A percentile compares a stretch with the other conserved stretches of the same genome.
These are phyloP conservation scores for Pseudobourletiella spinata DNA, from an alignment of 1,140 invertebrate species.

Conservation along the genomic window DNA sequence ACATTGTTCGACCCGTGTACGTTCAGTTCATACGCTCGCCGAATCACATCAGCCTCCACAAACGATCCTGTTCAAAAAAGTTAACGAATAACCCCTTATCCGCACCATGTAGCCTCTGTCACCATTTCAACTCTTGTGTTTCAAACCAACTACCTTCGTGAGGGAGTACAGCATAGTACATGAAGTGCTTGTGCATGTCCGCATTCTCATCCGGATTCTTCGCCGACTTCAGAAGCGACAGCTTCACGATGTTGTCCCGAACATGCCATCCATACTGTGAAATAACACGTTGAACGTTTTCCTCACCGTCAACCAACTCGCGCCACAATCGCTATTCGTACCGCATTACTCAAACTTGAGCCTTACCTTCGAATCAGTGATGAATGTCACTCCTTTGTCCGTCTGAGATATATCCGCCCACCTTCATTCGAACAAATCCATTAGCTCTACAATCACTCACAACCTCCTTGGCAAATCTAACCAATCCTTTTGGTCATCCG, in stretches of 20 bases:
- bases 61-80: constrained; percentile 27
- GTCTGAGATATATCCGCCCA: constrained; percentile 49
- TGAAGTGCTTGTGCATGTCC: constrained; percentile 46
- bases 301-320: not conserved
- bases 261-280: constrained; percentile 48
- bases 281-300: not conserved
- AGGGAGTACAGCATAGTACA: constrained; percentile 48
- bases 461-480: not conserved
- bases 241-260: constrained; percentile 42
- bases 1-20: constrained; percentile 25
- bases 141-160: constrained; percentile 47
- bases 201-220: constrained; percentile 47
- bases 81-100: too few species aligned
- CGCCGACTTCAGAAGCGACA: constrained; percentile 46
- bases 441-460: not conserved
- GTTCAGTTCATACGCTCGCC: constrained; percentile 26
- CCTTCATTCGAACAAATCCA: constrained; percentile 36
- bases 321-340: not conserved
- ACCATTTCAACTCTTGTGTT: too few species aligned
- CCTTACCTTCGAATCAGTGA: constrained; percentile 43
- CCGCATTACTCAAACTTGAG: not conserved
- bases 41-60: constrained; percentile 26
- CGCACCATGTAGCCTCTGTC: too few species aligned
- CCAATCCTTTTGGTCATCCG: too few species aligned
- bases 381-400: constrained; percentile 46